These are phyloP conservation scores for Netelia inedita DNA, from an alignment of 2,888 invertebrate genomes.

Conservation along the genomic window DNA sequence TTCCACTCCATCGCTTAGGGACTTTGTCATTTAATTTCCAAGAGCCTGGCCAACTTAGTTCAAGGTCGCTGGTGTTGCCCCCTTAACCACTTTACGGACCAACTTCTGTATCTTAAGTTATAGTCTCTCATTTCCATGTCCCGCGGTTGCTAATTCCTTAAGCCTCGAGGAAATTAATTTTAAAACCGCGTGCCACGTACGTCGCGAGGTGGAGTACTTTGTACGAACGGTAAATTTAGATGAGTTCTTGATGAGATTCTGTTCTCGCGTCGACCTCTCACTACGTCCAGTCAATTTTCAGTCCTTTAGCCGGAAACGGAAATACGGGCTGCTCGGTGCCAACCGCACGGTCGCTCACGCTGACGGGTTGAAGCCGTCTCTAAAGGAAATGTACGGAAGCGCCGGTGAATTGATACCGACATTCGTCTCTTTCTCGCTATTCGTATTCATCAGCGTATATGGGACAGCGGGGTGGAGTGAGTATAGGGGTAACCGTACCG, in stretches of 20 bases:
- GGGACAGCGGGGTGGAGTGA: background rate
- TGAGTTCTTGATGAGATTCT: slow-evolving; percentile 30
- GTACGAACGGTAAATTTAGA: slow-evolving; percentile 34
- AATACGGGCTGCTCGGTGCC: slow-evolving; percentile 45
- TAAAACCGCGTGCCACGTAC: background rate
- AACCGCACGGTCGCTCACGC: slow-evolving; percentile 18
- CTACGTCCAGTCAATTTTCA: slow-evolving; percentile 30
- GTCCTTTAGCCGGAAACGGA: slow-evolving; percentile 60
- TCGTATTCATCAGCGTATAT: slow-evolving; percentile 59
- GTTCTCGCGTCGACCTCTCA: background rate
- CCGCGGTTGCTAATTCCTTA: background rate
- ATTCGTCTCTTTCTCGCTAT: slow-evolving; percentile 56
- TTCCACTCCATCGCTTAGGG: no score
- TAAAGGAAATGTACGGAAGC: slow-evolving; percentile 39
- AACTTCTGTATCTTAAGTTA: background rate
- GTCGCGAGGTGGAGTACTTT: background rate
- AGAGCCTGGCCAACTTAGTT: slow-evolving; percentile 14
- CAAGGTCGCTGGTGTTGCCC: background rate
- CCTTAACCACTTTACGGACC: background rate
- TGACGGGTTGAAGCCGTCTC: slow-evolving; percentile 3
- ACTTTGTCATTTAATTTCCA: no score
- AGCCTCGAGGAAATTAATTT: slow-evolving; percentile 31
- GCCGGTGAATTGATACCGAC: slow-evolving; percentile 60
- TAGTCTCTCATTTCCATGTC: background rate
- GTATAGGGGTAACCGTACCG: slow-evolving; percentile 24